phyloP scores from a whole-genome alignment of 2,113 vertebrate species.

The crab-eating macaque (Macaca fascicularis) region T2T-MFA8v1.1 NC_088386.1:75153501-75154000 shows the following conservation, averaged over 20 bases:
- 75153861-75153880: background rate
- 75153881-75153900: conserved; percentile 16
- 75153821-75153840: background rate
- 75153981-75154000: background rate
- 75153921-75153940: background rate
- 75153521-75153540: background rate
- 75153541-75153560: background rate
- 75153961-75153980: background rate
- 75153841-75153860: background rate
- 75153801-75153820: background rate
- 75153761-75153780: background rate
- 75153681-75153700: background rate
- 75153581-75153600: background rate
- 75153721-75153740: background rate
- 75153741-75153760: background rate
- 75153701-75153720: background rate
- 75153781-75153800: background rate
- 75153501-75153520: background rate
- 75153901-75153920: background rate
- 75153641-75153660: background rate
- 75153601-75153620: background rate
- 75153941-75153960: background rate
- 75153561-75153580: background rate
- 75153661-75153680: background rate
- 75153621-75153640: background rate